A percentile compares a stretch with the other conserved stretches of the same genome.
Conservation (phyloP, 2,113 vertebrate species). For the Smithornis capensis region DNA sequence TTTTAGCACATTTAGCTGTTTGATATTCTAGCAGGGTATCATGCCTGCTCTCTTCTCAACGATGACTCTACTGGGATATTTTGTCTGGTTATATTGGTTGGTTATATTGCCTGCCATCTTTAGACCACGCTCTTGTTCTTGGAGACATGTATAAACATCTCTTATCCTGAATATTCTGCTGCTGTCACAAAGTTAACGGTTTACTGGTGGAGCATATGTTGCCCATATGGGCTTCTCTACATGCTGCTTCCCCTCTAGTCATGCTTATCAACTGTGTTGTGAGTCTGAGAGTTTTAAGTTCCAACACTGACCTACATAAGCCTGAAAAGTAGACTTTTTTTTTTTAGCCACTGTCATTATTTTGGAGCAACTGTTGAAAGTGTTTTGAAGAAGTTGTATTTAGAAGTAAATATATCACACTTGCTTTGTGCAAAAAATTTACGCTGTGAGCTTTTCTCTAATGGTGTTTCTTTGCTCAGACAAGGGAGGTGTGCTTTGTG, state of each 20-base stretch:
- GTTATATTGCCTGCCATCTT: constrained; percentile 12
- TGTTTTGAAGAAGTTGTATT: not conserved
- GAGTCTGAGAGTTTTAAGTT: constrained; percentile 12
- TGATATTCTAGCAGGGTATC: not conserved
- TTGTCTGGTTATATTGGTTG: no score
- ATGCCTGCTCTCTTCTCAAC: not conserved
- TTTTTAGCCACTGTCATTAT: not conserved
- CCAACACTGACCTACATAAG: constrained; percentile 36
- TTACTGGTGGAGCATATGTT: constrained; percentile 57
- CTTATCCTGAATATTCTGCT: constrained; percentile 29
- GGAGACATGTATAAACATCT: not conserved
- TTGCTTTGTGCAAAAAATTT: not conserved
- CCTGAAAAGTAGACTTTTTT: not conserved
- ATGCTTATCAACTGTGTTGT: constrained; percentile 17
- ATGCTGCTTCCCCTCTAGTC: constrained; percentile 55
- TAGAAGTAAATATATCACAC: not conserved
- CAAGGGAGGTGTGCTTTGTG: not conserved
- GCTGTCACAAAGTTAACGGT: constrained; percentile 31
- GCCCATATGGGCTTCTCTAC: constrained; percentile 58
- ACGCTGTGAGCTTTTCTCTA: not conserved
- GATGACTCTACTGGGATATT: not conserved
- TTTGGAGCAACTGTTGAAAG: not conserved
- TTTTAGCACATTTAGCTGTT: not conserved
- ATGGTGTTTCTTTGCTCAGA: not conserved
- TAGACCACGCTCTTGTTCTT: not conserved